Base-by-base conservation (phyloP, 2,888 invertebrate genomes). In the Pandemis corylana region DNA sequence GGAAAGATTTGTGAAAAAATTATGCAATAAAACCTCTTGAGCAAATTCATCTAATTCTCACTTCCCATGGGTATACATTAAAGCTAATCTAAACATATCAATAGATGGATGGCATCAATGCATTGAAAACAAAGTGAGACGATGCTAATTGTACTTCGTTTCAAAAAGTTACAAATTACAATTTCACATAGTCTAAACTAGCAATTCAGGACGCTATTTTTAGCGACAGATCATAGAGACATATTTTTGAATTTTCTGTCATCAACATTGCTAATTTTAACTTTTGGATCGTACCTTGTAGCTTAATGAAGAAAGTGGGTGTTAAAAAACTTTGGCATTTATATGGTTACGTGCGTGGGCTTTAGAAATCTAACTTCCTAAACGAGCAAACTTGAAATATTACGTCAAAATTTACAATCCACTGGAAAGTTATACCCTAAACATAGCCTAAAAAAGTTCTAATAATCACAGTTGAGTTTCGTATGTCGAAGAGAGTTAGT, bases 381-480 rank as follows among this genome's bases (percentile, higher is more conserved):
- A 51, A 70, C 41, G 59, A 70, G 74, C 61, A 73, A 80, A 72
- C 70, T 7, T 20, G 76, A 78, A 68, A 73, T 36, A 62, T 65
- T 69, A 75, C 77, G 72, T 79, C 70, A 64, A 72, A 80, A 77
- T 77, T 77, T 73, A 78, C 53, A 76, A 77, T 74, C 65, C 59
- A 72, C 68, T 66, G 68, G 76, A 76, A 72, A 72, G 61, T 72
- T 63, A 68, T 72, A 85, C 72, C 75, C 82, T 84, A 86, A 81
- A 80, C 79, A 82, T 86, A 84, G 82, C 81, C 81, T 85, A 77
- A 84, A 83, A 86, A 82, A 84, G 82, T 82, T 84, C 82, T 87
- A 56, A n/a, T 86, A 83, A 90, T 90, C 92, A 92, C 90, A 93
- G 91, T 87, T 87, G 79, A 84, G 83, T 84, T 85, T 81, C 79